These are phyloP conservation scores for Scolopax rusticola DNA, from an alignment of 2,797 vertebrate species.

Conservation along the genomic window DNA sequence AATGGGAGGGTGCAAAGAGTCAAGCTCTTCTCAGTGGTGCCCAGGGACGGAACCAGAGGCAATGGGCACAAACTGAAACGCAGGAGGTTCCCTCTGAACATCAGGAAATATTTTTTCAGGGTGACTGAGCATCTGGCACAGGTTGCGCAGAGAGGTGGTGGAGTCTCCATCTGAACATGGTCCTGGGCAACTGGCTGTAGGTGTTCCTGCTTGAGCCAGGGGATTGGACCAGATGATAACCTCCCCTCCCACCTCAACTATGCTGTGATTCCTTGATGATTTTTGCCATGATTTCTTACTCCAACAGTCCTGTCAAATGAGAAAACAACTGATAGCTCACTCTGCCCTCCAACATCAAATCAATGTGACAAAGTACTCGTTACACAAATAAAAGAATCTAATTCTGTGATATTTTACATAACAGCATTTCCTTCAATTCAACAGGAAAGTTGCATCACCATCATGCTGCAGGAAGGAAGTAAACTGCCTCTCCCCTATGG, in stretches of 20 bases:
- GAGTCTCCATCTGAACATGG: not conserved
- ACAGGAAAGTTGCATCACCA: not conserved
- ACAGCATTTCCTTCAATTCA: conserved; percentile 50
- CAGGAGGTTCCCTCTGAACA: not conserved
- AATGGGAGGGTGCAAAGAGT: not conserved
- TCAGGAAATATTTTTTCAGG: not conserved
- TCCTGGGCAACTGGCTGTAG: not conserved
- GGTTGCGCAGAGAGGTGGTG: not conserved
- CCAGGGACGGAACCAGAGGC: not conserved
- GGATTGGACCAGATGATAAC: not conserved
- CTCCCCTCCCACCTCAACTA: not conserved
- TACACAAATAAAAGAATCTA: not conserved
- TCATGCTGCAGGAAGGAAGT: not conserved
- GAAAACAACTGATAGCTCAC: not conserved
- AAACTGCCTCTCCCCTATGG: not conserved
- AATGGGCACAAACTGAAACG: not conserved
- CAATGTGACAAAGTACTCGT: not conserved
- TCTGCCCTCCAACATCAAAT: not conserved
- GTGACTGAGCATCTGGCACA: accelerated
- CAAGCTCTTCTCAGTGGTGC: not conserved
- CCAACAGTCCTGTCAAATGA: not conserved
- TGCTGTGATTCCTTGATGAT: not conserved
- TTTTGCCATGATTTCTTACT: not conserved
- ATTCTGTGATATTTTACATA: not conserved
- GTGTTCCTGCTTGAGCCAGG: not conserved